These are phyloP conservation scores for Mastigias papua DNA, from an alignment of 30 jellyfish, hydroid and myxozoan genomes.

Conservation along the genomic window DNA sequence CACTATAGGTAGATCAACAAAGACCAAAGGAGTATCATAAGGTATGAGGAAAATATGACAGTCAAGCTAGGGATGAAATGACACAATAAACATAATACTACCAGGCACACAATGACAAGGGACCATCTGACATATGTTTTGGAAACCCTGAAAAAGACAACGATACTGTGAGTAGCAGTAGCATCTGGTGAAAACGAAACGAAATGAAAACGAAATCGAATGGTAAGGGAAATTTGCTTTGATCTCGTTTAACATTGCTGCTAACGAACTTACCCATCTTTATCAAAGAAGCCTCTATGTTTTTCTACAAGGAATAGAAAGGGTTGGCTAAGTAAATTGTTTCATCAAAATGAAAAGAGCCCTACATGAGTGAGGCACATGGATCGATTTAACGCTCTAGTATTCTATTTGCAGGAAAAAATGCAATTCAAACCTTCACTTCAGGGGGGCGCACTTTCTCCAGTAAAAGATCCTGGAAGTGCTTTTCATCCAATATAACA, in stretches of 20 bases:
- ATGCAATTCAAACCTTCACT: constrained; percentile 70
- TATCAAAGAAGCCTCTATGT: constrained; percentile 79
- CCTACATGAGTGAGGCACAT: too few species aligned
- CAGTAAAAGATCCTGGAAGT: constrained; percentile 86
- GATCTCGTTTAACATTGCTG: too few species aligned
- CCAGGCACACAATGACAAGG: constrained; percentile 82
- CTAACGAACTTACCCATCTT: constrained; percentile 95
- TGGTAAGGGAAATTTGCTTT: too few species aligned
- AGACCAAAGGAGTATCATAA: too few species aligned
- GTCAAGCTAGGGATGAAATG: too few species aligned
- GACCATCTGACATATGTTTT: constrained; percentile 77
- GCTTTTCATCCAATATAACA: constrained; percentile 95
- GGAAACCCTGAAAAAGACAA: constrained; percentile 73
- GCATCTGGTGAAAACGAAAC: not conserved
- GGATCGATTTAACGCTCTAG: too few species aligned
- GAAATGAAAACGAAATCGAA: not conserved
- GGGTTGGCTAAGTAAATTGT: not conserved
- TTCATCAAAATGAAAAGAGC: too few species aligned
- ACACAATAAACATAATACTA: too few species aligned
- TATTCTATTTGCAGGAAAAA: too few species aligned
- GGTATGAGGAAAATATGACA: too few species aligned
- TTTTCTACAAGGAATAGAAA: constrained; percentile 23
- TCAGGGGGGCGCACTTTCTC: constrained; percentile 97
- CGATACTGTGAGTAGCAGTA: too few species aligned
- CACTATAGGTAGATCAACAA: too few species aligned